Base-by-base conservation (phyloP, 2,797 vertebrate genomes). In the Scleropages formosus region DNA sequence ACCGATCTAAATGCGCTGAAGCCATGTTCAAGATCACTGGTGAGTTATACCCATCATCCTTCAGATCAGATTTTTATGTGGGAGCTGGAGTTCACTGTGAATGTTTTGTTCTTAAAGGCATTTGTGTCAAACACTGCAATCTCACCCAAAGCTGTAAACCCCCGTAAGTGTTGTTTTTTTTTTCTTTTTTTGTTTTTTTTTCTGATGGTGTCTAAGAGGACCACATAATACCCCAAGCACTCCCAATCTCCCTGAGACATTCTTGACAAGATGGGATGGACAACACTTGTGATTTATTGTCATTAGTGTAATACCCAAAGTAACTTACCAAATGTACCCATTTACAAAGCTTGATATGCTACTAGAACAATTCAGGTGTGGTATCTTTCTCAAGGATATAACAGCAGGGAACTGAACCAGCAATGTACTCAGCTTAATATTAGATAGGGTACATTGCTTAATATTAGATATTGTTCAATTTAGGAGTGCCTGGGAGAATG, bases 31-130 rank as follows among this genome's bases (percentile, higher is more conserved):
- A 56, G 56, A 71, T 71, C 49, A 22, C 56, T 71, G 51, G n/a
- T 51, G 68, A 71, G 71, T 71, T 71, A 56, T 56, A 68, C 22
- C 24, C 16, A 16, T 49, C 49, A 56, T 49, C 49, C 49, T 26
- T 71, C 51, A 27, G 24, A 3, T 22, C 24, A 69, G 47, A 47
- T 46, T 26, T 71, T 71, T 58, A 26, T 27, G 68, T 68, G 8
- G 31, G 68, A 26, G 49, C 22, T 13, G 13, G 22, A 56, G 47
- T 26, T 69, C 27, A 49, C 20, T 53, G 68, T 53, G 68, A 27
- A 27, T 26, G 24, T n/a, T 39, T 39, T 39, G 31, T n/a, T n/a
- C n/a, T n/a, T n/a, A n/a, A n/a, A n/a, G n/a, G n/a, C n/a, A n/a
- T n/a, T n/a, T 39, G 31, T 39, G 39, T 39, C 39, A 39, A 39